Evolutionary conservation across 1,140 invertebrate species (phyloP), one percentile per base, ranked within the genome.

Genomic region (Drosophila sp.): DNA sequence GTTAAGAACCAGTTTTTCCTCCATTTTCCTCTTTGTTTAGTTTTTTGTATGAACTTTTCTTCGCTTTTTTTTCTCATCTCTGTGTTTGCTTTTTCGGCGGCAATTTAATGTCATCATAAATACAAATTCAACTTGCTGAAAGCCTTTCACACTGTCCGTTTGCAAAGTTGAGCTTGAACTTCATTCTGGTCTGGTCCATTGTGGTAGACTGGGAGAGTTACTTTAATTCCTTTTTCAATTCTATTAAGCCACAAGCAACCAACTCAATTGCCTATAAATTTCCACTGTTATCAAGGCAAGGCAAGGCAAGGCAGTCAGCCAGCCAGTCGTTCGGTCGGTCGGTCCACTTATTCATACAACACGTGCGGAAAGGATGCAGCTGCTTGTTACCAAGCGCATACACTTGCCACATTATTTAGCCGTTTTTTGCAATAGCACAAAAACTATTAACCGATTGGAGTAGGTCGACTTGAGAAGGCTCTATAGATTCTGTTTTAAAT

Each of bases 31-130:
- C 44, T 60, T 30, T 29, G 33, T 25, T 35, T 29, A 33, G 29
- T 64, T 47, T 47, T 64, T 54, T 17, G n/a, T 47, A 17, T 47
- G 29, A 40, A 27, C 25, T 60, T 41, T 47, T 57, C 54, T 33
- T 61, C 17, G 30, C 7, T 47, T 27, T 25, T n/a, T 44, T 47
- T 47, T 60, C 68, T 57, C 60, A 30, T 60, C 2, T 27, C 23
- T 25, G 44, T 50, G 23, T 33, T 10, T 55, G 30, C 29, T 54
- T 64, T 71, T 68, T 84, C 62, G 70, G 80, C 72, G 84, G 84
- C 76, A 67, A 83, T 87, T 89, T 87, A 84, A 77, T 87, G 84
- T 83, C 84, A 70, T 87, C 76, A 89, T 89, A 89, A 87, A 87
- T 89, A 84, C 84, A 89, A 87, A 89, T 87, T 89, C 76, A 76